These are phyloP conservation scores for Clinocottus analis DNA, from an alignment of 2,113 vertebrate genomes.

Conservation along the genomic window DNA sequence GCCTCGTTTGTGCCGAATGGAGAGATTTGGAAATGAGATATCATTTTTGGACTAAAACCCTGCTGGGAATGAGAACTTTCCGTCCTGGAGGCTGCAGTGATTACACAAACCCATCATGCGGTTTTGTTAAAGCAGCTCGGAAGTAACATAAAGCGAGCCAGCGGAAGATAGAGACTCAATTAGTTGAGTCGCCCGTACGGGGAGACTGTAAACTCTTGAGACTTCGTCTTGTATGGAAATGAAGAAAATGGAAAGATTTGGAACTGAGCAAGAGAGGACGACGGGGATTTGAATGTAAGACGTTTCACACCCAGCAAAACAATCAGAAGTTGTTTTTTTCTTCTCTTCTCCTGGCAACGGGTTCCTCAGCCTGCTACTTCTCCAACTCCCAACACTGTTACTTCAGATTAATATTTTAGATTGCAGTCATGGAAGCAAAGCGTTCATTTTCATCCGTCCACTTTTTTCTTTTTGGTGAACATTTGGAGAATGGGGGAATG, in stretches of 20 bases:
- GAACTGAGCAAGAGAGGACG: conserved; percentile 15
- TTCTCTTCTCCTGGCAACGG: conserved; percentile 6
- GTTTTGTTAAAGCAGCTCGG: conserved; percentile 46
- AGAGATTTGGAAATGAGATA: conserved; percentile 37
- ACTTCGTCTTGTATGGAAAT: conserved; percentile 30
- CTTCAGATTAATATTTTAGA: conserved; percentile 62
- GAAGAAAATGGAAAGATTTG: conserved; percentile 49
- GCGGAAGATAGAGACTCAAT: conserved; percentile 59
- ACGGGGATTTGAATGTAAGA: conserved; percentile 55
- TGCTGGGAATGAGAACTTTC: conserved; percentile 30
- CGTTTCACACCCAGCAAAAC: conserved; percentile 56
- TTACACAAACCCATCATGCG: conserved; percentile 40
- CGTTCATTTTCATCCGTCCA: conserved; percentile 28
- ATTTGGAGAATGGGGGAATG: conserved; percentile 33
- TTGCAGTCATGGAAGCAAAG: conserved; percentile 45
- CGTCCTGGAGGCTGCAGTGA: conserved; percentile 9
- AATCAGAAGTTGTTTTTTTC: conserved; percentile 39
- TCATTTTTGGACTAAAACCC: conserved; percentile 25
- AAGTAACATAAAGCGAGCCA: conserved; percentile 48
- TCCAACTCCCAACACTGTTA: conserved; percentile 31
- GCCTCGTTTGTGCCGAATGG: conserved; percentile 41
- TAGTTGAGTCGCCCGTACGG: conserved; percentile 54
- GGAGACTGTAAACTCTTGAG: conserved; percentile 55
- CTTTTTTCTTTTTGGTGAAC: neutral
- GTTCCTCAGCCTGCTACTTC: conserved; percentile 38